These are phyloP conservation scores for Neolamprologus sp. DNA, from an alignment of 2,113 vertebrate genomes.

Conservation along the genomic window DNA sequence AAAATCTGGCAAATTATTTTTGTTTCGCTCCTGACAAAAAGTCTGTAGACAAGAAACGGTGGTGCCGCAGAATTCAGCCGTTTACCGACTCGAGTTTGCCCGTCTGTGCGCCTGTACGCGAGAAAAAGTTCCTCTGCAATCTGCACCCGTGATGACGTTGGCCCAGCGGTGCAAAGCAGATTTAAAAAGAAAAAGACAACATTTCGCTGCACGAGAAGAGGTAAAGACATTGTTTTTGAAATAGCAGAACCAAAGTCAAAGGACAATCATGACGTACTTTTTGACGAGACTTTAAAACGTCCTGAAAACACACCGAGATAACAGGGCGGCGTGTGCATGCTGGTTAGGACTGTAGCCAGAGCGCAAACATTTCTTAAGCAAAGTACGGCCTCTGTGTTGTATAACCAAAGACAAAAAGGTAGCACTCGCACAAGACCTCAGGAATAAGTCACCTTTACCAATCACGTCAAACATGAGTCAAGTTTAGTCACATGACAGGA, in stretches of 20 bases:
- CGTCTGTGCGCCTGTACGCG: neutral
- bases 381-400: neutral
- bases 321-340: neutral
- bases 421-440: neutral
- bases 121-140: neutral
- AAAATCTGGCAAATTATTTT: neutral
- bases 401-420: neutral
- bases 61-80: neutral
- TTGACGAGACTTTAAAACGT: fast-evolving
- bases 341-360: neutral
- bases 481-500: neutral
- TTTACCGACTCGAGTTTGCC: constrained; percentile 24
- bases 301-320: neutral
- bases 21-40: neutral
- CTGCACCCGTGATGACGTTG: constrained; percentile 2
- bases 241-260: neutral
- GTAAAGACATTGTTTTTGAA: neutral
- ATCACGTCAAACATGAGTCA: neutral
- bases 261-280: neutral
- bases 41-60: neutral
- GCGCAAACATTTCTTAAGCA: neutral
- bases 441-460: neutral
- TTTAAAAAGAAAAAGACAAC: neutral
- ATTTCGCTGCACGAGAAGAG: neutral
- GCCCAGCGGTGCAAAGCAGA: fast-evolving